Percentiles rank a stretch among this genome's conserved stretches.
Conservation (phyloP, 2,888 invertebrate species). For the Drosophila nigritarsus region DNA sequence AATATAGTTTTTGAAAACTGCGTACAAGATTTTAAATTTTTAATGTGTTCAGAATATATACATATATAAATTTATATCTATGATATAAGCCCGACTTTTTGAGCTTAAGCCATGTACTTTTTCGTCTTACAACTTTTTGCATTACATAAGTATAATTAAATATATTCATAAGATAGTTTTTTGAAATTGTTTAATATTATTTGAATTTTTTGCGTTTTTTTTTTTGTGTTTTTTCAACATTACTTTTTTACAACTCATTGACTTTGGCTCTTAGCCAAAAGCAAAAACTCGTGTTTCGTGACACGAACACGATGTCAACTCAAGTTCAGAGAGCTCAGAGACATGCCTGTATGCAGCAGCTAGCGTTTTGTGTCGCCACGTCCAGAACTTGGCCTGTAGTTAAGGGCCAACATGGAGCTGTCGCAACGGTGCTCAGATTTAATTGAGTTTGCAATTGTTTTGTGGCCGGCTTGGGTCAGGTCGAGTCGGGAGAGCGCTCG, state of each 20-base stretch:
- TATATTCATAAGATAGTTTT: neutral
- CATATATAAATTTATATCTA: neutral
- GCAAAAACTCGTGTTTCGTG: neutral
- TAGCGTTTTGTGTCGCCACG: constrained; percentile 26
- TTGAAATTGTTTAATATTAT: neutral
- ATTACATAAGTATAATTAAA: neutral
- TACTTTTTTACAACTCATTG: neutral
- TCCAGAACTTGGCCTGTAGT: constrained; percentile 59
- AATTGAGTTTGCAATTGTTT: constrained; percentile 81
- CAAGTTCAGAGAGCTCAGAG: neutral
- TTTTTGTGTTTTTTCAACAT: neutral
- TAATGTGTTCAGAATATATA: neutral
- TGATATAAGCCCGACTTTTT: neutral
- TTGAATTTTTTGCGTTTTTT: neutral
- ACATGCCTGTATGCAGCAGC: neutral
- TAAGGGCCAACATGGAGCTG: constrained; percentile 57
- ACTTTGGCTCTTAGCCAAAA: neutral
- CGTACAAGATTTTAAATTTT: neutral
- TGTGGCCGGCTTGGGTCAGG: constrained; percentile 53
- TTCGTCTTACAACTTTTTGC: neutral
- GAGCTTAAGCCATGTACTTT: neutral
- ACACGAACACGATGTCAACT: neutral
- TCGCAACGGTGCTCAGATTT: constrained; percentile 75
- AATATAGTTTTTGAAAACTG: neutral
- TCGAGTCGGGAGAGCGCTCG: constrained; percentile 12